Evolutionary conservation across 2,888 invertebrate species (phyloP), one percentile per base, ranked within the genome.

Genomic region (Pyralis farinalis): DNA sequence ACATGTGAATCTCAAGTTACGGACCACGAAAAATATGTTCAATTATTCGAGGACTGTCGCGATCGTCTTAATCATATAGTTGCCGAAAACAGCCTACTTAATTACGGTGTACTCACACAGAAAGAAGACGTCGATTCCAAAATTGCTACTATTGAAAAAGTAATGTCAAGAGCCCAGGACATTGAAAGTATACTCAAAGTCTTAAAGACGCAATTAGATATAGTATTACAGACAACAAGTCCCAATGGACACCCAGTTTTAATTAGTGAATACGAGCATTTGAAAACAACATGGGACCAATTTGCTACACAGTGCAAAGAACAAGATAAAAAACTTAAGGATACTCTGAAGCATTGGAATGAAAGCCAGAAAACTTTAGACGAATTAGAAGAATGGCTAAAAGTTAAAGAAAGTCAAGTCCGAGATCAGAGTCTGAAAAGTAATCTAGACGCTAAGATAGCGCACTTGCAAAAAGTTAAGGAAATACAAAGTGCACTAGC

Each of bases 361-460:
- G 93, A 95, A 64, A 95, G 96, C 55, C 95, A 96, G 60, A 92
- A 92, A 34, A 91, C 93, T 11, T 91, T 97, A 22, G 95, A 96
- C 50, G 92, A 92, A 42, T 85, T 98, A 1, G 95, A 94, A 61
- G 90, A 92, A 34, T 98, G 98, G 98, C 90, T 97, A 36, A 96
- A 95, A 68, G 91, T 93, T 37, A 95, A 95, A 66, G 98, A 98
- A 79, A 91, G 91, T 35, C 93, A 94, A 67, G 92, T 97, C 0
- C 95, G 97, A 75, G 97, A 97, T 70, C 97, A 97, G 76, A 95
- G 96, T 52, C 90, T 97, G 1, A 96, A 96, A 74, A 96, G 94
- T 63, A 95, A 94, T 2, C 92, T 96, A 22, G 95, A 95, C 53
- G 92, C 96, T 1, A 98, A 98, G 78, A 90, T 92, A 48, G 90